Conservation (phyloP, 1,140 invertebrate genomes). For the Drosophila mojavensis region DNA sequence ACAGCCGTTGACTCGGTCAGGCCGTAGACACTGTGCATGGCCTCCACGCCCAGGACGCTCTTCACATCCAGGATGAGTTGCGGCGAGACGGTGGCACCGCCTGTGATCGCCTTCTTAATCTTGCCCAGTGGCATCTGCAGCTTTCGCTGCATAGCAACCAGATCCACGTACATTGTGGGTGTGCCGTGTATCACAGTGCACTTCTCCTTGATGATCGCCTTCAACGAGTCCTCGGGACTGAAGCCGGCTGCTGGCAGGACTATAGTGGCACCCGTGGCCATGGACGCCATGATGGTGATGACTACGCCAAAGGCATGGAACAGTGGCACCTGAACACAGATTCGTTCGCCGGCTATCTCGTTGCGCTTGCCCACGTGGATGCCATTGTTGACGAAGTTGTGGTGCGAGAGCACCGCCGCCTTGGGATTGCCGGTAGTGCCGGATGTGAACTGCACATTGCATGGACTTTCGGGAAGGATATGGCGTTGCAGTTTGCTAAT, state of each 20-base stretch:
- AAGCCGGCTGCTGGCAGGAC: conserved; percentile 89
- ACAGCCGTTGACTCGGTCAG: conserved; percentile 94
- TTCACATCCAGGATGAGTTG: conserved; percentile 88
- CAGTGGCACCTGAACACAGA: conserved; percentile 94
- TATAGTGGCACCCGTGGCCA: conserved; percentile 88
- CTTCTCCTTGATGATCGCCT: conserved; percentile 89
- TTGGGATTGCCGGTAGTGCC: conserved; percentile 92
- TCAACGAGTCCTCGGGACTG: conserved; percentile 88
- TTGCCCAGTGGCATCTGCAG: conserved; percentile 84
- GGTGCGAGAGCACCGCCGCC: conserved; percentile 92
- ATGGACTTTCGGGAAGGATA: conserved; percentile 87
- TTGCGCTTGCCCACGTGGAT: conserved; percentile 87
- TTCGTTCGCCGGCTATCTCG: conserved; percentile 56
- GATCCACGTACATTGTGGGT: conserved; percentile 98
- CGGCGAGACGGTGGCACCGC: conserved; percentile 91
- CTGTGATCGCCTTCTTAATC: conserved; percentile 88
- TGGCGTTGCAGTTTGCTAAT: conserved; percentile 45
- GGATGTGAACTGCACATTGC: conserved; percentile 95
- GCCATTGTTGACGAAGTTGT: conserved; percentile 94
- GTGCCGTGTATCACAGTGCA: conserved; percentile 94
- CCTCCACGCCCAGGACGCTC: conserved; percentile 84
- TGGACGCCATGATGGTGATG: conserved; percentile 87
- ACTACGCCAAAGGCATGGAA: conserved; percentile 96
- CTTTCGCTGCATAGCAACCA: conserved; percentile 86
- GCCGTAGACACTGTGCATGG: conserved; percentile 91